Evolutionary conservation across 2,797 vertebrate genomes (phyloP).

Genomic region (Clarias laeviceps): DNA sequence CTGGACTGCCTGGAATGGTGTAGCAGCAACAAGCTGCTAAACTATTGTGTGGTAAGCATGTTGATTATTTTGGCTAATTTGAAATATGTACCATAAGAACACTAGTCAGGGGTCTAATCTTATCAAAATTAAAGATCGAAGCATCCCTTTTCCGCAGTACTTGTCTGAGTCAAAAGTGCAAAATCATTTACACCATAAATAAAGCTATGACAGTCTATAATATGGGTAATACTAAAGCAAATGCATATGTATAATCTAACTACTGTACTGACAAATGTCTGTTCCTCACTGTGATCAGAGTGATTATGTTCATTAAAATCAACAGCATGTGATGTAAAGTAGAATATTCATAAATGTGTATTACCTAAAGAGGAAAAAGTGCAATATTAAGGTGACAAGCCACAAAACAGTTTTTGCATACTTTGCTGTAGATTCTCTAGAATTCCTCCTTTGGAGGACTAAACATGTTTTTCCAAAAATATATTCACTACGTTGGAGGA

Average conservation of each 20-base stretch:
- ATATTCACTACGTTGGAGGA: not conserved
- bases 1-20: not conserved
- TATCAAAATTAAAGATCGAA: not conserved
- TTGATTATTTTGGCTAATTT: not conserved
- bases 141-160: not conserved
- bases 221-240: not conserved
- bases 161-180: not conserved
- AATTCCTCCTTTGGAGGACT: not conserved
- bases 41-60: not conserved
- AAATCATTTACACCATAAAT: not conserved
- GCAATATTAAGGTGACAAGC: not conserved
- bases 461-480: not conserved
- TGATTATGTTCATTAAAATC: not conserved
- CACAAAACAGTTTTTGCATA: not conserved
- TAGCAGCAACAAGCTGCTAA: conserved; percentile 16
- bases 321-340: not conserved
- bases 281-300: not conserved
- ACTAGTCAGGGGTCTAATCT: too few species aligned
- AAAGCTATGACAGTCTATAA: not conserved
- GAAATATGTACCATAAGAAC: not conserved
- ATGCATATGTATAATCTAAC: not conserved
- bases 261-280: not conserved
- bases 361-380: not conserved
- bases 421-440: too few species aligned
- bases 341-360: not conserved